phyloP scores from a whole-genome alignment of 2,113 vertebrate species.

The Hydrolagus affinis region DNA sequence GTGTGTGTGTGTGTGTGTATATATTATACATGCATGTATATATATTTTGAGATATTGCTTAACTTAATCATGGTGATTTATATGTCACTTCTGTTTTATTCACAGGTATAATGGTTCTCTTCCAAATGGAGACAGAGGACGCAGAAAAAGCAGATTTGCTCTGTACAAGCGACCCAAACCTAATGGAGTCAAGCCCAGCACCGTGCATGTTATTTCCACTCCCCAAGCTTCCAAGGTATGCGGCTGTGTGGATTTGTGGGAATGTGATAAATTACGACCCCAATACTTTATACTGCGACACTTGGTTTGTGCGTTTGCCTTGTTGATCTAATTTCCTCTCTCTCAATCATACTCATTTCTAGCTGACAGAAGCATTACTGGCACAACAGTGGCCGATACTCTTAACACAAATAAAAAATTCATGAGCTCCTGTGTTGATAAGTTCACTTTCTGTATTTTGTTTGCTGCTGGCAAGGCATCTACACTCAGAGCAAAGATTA shows the following conservation, averaged over 20 bases:
- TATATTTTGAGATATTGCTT: background rate
- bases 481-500: background rate
- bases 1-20: no score
- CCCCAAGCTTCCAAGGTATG: constrained; percentile 88
- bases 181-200: constrained; percentile 87
- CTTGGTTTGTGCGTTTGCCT: background rate
- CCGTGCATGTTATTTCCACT: constrained; percentile 84
- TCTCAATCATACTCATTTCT: background rate
- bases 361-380: background rate
- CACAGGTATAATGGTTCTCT: constrained; percentile 92
- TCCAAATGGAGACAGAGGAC: constrained; percentile 84
- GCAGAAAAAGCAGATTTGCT: constrained; percentile 94
- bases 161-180: constrained; percentile 82
- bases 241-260: background rate
- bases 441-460: background rate
- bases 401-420: background rate
- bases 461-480: background rate
- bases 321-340: background rate
- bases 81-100: constrained; percentile 12
- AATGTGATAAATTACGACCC: background rate
- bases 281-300: background rate
- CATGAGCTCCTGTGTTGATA: background rate
- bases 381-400: background rate
- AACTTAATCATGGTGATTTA: background rate
- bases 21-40: no score